Base-by-base conservation (phyloP, 2,113 vertebrate species). In the Tupaia chinensis region DNA sequence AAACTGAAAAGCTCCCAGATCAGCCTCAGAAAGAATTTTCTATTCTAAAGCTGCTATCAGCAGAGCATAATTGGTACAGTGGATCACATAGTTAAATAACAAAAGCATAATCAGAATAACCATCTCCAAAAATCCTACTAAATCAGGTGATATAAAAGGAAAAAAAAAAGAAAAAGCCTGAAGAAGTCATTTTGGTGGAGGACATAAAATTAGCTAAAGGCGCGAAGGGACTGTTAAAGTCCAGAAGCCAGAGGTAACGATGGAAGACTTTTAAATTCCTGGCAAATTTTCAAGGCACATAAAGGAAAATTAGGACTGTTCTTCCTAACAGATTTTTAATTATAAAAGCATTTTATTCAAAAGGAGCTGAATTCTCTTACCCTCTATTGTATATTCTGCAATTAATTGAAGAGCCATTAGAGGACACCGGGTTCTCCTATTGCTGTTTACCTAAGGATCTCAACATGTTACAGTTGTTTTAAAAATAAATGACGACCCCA, bases 1-100 rank as follows among this genome's bases (percentile, higher is more conserved):
- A 97, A 97, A 95, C 91, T 98, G 91, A 93, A 98, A 95, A 93
- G 32, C 34, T 80, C 56, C 22, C 25, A 86, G 56, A 68, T 65
- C 69, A 53, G 23, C 87, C 96, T 97, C 95, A 87, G 79, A 95
- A 97, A 93, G 34, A 79, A 63, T 76, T 96, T 92, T 85, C 95
- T 96, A 95, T 89, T 95, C 93, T 96, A 92, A 94, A 97, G 72
- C 91, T 97, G 87, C 94, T 96, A 97, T 74, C 76, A 84, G 94
- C 97, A 87, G 1, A 97, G 95, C 66, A 94, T 60, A 73, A 86
- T 91, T 25, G 87, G 96, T 97, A 89, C n/a, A 91, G 7, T 72
- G 76, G 61, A 86, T 97, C 95, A 95, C 93, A 96, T 95, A 95
- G 97, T 97, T 98, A 97, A 91, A 86, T 93, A 98, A 96, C 95